Percentiles rank a stretch among this genome's conserved stretches.
Conservation (phyloP, 2,888 invertebrate genomes). For the Polylopha cassiicola region DNA sequence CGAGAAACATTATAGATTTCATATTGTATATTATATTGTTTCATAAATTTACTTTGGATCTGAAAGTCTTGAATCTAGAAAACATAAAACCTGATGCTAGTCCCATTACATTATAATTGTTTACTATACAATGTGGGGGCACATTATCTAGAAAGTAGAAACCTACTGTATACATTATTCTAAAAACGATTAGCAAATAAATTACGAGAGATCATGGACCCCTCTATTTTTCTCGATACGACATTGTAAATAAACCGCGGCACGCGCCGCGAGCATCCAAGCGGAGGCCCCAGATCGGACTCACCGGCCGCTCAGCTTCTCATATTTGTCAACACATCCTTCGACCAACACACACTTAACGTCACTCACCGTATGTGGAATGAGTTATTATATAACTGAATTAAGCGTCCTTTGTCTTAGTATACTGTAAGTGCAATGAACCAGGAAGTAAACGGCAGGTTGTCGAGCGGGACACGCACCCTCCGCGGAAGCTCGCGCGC, state of each 20-base stretch:
- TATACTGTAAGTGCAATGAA: slow-evolving; percentile 17
- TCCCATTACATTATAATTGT: too few species aligned
- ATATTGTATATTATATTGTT: too few species aligned
- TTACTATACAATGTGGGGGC: too few species aligned
- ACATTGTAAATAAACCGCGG: slow-evolving; percentile 44
- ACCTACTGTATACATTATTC: too few species aligned
- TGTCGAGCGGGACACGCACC: slow-evolving; percentile 23
- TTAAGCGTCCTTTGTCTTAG: slow-evolving; percentile 7
- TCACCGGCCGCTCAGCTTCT: slow-evolving; percentile 49
- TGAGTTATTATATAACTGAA: neutral
- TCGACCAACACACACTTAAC: slow-evolving; percentile 25
- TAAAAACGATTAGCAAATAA: slow-evolving; percentile 4
- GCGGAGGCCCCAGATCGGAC: slow-evolving; percentile 29
- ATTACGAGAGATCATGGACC: slow-evolving; percentile 7
- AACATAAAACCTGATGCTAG: too few species aligned
- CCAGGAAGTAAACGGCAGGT: slow-evolving; percentile 11
- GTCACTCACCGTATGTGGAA: slow-evolving; percentile 17
- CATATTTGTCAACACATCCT: slow-evolving; percentile 34
- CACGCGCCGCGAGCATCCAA: slow-evolving; percentile 37
- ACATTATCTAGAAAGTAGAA: too few species aligned
- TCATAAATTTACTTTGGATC: too few species aligned
- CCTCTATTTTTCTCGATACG: slow-evolving; percentile 26
- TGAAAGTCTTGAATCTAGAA: too few species aligned
- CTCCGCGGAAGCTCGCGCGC: slow-evolving; percentile 14
- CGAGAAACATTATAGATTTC: too few species aligned